These are phyloP conservation scores for Hoplostethus mediterraneus DNA, from an alignment of 2,797 vertebrate genomes.

Conservation along the genomic window DNA sequence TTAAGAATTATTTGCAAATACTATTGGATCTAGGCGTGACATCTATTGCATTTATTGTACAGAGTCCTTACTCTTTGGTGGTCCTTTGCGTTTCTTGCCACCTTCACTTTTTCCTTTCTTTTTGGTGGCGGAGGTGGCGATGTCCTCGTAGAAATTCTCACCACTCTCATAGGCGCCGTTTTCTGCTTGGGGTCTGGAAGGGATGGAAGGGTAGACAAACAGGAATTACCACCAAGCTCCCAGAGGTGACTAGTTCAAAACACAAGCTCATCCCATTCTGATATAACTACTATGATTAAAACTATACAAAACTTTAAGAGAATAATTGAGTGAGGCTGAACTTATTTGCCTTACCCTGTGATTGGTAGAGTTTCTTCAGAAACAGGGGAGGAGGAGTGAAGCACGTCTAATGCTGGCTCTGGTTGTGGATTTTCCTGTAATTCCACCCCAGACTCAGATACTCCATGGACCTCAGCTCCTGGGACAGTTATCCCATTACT, in stretches of 20 bases:
- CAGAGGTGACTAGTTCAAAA: not conserved
- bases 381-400: conserved; percentile 16
- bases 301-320: too few relatives aligned
- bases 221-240: not conserved
- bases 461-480: conserved; percentile 1
- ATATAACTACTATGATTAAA: not conserved
- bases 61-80: conserved; percentile 78
- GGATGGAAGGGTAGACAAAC: not conserved
- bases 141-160: conserved; percentile 58
- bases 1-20: too few relatives aligned
- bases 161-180: conserved; percentile 19
- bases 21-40: not conserved
- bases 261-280: not conserved
- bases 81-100: conserved; percentile 77
- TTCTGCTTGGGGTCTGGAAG: conserved; percentile 30
- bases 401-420: not conserved
- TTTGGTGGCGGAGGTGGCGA: conserved; percentile 25
- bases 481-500: conserved; percentile 34
- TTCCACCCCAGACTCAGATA: not conserved
- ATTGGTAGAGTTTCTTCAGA: conserved; percentile 24
- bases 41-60: not conserved
- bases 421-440: conserved; percentile 26
- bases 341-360: conserved; percentile 65
- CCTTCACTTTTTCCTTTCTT: conserved; percentile 72
- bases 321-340: not conserved